Conservation (phyloP, 2,113 vertebrate species). For the Corythaixoides concolor region DNA sequence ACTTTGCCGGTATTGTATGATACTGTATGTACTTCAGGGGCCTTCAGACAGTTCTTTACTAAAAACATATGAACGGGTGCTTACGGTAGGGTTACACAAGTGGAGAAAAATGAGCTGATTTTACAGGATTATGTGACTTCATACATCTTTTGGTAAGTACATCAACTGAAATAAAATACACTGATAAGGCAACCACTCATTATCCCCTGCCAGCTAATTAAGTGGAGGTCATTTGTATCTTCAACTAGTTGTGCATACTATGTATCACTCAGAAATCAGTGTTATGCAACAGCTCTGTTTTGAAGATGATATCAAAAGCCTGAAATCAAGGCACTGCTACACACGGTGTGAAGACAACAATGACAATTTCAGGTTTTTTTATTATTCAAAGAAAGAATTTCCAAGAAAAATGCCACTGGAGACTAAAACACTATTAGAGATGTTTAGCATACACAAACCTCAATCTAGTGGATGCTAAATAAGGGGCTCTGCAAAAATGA, state of each 20-base stretch:
- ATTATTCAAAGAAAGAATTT: constrained; percentile 13
- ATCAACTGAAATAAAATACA: neutral
- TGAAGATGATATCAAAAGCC: neutral
- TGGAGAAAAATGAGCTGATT: neutral
- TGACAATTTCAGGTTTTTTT: neutral
- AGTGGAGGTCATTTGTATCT: neutral
- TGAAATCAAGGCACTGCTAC: neutral
- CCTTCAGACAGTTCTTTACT: neutral
- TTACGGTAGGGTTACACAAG: neutral
- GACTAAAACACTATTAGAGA: neutral
- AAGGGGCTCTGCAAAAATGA: neutral
- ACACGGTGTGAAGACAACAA: neutral
- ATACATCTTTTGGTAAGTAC: neutral
- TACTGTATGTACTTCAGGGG: neutral
- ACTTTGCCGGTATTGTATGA: neutral
- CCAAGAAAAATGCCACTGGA: neutral
- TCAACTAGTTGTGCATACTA: neutral
- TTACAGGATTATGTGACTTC: neutral
- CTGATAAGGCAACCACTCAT: neutral
- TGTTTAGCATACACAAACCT: neutral
- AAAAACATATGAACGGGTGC: neutral
- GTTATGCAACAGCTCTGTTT: neutral
- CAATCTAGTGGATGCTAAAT: neutral
- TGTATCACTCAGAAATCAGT: neutral
- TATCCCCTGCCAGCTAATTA: neutral